Evolutionary conservation across 2,113 vertebrate species (phyloP), one percentile per base, ranked within the genome.

Genomic region (Microcebus griseorufus): DNA sequence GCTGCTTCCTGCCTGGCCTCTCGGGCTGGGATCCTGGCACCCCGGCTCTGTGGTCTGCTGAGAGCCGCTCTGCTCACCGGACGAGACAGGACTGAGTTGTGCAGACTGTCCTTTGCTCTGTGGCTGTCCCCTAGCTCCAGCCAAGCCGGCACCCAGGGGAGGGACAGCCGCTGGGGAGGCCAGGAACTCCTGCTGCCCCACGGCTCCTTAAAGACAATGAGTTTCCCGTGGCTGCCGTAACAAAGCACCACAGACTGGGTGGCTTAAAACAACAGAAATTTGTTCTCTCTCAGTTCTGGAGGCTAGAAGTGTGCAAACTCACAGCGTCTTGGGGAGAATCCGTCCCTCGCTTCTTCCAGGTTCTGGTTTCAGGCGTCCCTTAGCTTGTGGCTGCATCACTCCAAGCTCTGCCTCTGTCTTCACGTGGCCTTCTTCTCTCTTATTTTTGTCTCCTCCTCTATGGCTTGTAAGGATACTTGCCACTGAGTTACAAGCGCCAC

Each of bases 31-130:
- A 37, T n/a, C n/a, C 2, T 1, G 9, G 39, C 0, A 17, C n/a
- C 45, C 22, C n/a, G 29, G 2, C 51, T 53, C 34, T 20, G 14
- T 39, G 20, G 34, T 22, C 16, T 8, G 8, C 6, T 3, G 14
- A 78, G 39, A 14, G 37, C 23, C 32, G 37, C 84, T 64, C 25
- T 55, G 23, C n/a, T n/a, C 6, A 27, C 14, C 45, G 14, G 8
- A 27, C 0, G 0, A 75, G 25, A 76, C 0, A 0, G 76, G 13
- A 25, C 8, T 0, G 27, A 42, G 12, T 39, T 69, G 14, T 42
- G 18, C 42, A 16, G 25, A 62, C 48, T 80, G 22, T 51, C 62
- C 51, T 42, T 18, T 22, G 22, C 29, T n/a, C 69, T 45, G 2
- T 0, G 20, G 45, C 6, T 78, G 16, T 13, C 79, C 25, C n/a